These are phyloP conservation scores for Lethrus apterus DNA, from an alignment of 1,140 invertebrate species.

Conservation along the genomic window DNA sequence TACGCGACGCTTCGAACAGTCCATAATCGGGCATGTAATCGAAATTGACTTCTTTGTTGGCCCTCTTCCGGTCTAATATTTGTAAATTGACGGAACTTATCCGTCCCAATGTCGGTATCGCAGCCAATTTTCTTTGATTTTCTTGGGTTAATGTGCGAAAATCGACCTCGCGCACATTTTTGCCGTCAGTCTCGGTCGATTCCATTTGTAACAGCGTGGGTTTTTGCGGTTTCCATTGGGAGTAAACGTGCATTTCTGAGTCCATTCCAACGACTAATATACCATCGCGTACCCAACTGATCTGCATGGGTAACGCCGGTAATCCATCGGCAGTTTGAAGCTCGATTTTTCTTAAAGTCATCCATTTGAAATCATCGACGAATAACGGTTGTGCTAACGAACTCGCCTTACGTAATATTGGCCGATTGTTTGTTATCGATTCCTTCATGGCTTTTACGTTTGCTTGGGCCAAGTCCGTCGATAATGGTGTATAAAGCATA, in stretches of 20 bases:
- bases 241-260: conserved; percentile 99
- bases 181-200: conserved; percentile 23
- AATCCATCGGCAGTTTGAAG: conserved; percentile 91
- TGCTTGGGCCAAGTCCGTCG: conserved; percentile 82
- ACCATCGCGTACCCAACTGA: conserved; percentile 96
- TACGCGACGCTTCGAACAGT: conserved; percentile 91
- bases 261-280: conserved; percentile 98
- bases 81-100: conserved; percentile 77
- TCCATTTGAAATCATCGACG: conserved; percentile 88
- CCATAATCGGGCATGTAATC: conserved; percentile 90
- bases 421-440: conserved; percentile 53
- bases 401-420: conserved; percentile 78
- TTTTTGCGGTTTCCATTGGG: conserved; percentile 85
- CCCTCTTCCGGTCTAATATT: conserved; percentile 62
- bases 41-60: conserved; percentile 51
- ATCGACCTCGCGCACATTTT: conserved; percentile 65
- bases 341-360: conserved; percentile 87
- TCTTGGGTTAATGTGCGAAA: conserved; percentile 65
- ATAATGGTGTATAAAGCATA: conserved; percentile 75
- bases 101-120: conserved; percentile 70
- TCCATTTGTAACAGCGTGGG: conserved; percentile 28
- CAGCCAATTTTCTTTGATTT: conserved; percentile 63
- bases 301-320: conserved; percentile 94
- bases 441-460: conserved; percentile 67
- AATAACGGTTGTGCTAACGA: conserved; percentile 77